Evolutionary conservation across 2,113 vertebrate genomes (phyloP), one percentile per base, ranked within the genome.

Genomic region (Syngnathoides biaculeatus): DNA sequence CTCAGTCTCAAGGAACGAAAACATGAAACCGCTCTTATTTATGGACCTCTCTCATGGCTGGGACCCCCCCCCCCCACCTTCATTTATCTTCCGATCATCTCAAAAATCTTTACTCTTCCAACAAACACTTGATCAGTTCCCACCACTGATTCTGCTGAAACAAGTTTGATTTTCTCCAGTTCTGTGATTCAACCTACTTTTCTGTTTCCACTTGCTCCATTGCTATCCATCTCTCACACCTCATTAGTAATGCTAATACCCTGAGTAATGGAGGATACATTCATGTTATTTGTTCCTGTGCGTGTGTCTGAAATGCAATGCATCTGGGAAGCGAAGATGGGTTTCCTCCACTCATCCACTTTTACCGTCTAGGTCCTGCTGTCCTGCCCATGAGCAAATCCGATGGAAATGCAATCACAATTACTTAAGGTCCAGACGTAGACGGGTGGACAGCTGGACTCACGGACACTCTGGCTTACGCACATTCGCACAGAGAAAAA

Each of bases 381-480:
- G 71, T 83, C 64, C 69, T 83, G 79, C 76, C 76, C 14, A 65
- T 66, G 64, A 84, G 77, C 86, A 88, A 88, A 89, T 88, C 84
- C 71, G 72, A 89, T 87, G 80, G 83, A 88, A 89, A 90, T 86
- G 82, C 79, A 86, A 86, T 86, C 82, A 87, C 77, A 87, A 88
- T 90, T 87, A 86, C 88, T 90, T 87, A 87, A 84, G 74, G 67
- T 79, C 72, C 79, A 79, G 79, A 77, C 72, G 66, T 83, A 80
- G 73, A 86, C 17, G 65, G 71, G 80, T 67, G 71, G 67, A 69
- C 20, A 24, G 64, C 65, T 26, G 24, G 6, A 52, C 66, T 14
- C 73, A 39, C 55, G 35, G 75, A 40, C 71, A 48, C 39, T 39
- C 70, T 65, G 50, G 26, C 71, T 38, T 63, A 24, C 5, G 56